Evolutionary conservation across 2,888 invertebrate genomes (phyloP), one percentile per base, ranked within the genome.

Genomic region (Chironomus riparius): DNA sequence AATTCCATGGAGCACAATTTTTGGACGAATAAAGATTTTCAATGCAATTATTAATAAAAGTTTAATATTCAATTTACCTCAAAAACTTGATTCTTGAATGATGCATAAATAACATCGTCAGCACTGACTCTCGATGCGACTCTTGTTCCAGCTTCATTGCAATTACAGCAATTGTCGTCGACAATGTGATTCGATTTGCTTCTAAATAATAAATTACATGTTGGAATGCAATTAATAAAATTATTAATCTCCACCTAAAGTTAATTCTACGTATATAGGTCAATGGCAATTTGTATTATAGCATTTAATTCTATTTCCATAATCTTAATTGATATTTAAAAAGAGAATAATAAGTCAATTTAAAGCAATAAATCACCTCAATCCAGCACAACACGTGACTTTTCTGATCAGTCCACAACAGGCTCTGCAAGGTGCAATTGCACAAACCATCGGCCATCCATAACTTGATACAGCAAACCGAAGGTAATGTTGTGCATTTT

Each of bases 91-190:
- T 96, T 95, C 81, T 92, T 89, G 85, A 94, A 95, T 6, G 93
- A 93, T 38, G 93, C 92, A 82, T 92, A 94, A 77, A 95, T 86
- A 79, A 96, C 90, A 82, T 95, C 94, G 79, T 92, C 90, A 69
- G 91, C 89, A 0, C 88, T 84, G 10, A 94, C 82, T 79, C 89
- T 88, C 1, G 94, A 92, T 80, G 92, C 88, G 81, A 91, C 89
- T 82, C 91, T 91, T 77, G 95, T 90, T 13, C 95, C 94, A 4
- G 94, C 92, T 77, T 92, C 89, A 84, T 94, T 90, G 83, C 95
- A 96, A 80, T 91, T 85, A 82, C 95, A 96, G 83, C 94, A 94
- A 84, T 96, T 95, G 85, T 96, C 96, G 77, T 92, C 92, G n/a
- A 90, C 87, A 65, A 94, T 90, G 79, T 89, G 86, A 2, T 88